These are phyloP conservation scores for Poeciliopsis occidentalis DNA, from an alignment of 2,113 vertebrate species.

Conservation along the genomic window DNA sequence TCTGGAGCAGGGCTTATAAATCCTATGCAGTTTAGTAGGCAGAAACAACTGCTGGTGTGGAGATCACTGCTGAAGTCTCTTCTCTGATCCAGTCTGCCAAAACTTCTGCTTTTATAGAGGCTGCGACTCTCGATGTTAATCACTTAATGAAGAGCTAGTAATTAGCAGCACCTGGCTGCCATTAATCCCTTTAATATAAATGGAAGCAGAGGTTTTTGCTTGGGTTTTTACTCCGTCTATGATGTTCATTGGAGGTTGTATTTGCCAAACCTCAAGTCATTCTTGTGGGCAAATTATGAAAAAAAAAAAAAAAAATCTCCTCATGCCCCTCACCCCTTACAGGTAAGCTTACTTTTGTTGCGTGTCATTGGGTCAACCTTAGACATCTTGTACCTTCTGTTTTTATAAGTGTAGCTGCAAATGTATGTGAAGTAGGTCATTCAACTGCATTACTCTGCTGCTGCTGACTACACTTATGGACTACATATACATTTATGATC, in stretches of 20 bases:
- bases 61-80: not conserved
- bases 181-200: not conserved
- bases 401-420: slow-evolving; percentile 13
- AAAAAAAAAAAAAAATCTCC: not conserved
- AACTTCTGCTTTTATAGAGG: not conserved
- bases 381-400: not conserved
- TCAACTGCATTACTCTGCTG: slow-evolving; percentile 41
- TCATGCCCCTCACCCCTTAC: not conserved
- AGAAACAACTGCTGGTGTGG: not conserved
- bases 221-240: not conserved
- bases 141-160: not conserved
- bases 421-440: slow-evolving; percentile 58
- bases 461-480: slow-evolving; percentile 21
- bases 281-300: not conserved
- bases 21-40: too few species aligned
- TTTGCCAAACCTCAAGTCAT: not conserved
- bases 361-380: not conserved
- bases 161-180: slow-evolving; percentile 1
- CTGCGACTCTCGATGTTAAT: not conserved
- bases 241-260: not conserved
- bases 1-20: not conserved
- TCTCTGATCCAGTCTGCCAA: not conserved
- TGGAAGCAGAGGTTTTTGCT: not conserved
- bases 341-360: not conserved
- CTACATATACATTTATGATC: too few species aligned